Percentiles rank a stretch among this genome's conserved stretches.
Conservation (phyloP, 2,797 vertebrate genomes). For the Dryobates pubescens region DNA sequence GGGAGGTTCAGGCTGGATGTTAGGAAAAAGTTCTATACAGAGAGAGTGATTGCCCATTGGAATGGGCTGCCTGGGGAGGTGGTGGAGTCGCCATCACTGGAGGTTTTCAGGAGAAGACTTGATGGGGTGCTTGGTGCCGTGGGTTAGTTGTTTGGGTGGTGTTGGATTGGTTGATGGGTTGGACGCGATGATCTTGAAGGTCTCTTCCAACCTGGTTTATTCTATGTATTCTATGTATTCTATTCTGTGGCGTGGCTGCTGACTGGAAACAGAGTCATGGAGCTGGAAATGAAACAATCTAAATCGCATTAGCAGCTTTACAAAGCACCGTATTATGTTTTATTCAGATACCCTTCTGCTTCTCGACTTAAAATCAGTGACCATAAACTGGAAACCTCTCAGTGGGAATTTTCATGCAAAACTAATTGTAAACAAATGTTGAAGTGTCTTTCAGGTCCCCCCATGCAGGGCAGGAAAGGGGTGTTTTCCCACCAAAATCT, state of each 20-base stretch:
- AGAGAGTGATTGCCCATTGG: too few species aligned
- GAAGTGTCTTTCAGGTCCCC: not conserved
- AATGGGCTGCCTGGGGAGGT: too few species aligned
- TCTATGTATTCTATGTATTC: too few species aligned
- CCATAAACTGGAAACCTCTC: not conserved
- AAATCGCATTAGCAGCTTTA: constrained; percentile 16
- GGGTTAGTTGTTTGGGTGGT: too few species aligned
- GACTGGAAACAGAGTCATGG: not conserved
- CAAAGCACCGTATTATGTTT: not conserved
- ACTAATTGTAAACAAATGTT: not conserved
- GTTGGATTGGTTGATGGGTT: too few species aligned
- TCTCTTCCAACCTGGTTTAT: too few species aligned
- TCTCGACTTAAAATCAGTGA: not conserved
- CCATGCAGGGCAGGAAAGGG: not conserved
- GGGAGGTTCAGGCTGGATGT: too few species aligned
- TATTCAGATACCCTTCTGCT: not conserved
- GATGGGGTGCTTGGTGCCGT: too few species aligned
- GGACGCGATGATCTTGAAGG: too few species aligned
- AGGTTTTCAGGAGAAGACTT: too few species aligned
- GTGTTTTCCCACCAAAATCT: not conserved
- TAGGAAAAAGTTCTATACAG: too few species aligned
- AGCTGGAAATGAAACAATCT: not conserved
- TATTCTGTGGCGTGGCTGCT: not conserved
- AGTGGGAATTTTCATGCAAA: not conserved
- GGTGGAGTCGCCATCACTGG: too few species aligned